phyloP scores from a whole-genome alignment of 2,888 invertebrate species.

The Andrena bucephala region DNA sequence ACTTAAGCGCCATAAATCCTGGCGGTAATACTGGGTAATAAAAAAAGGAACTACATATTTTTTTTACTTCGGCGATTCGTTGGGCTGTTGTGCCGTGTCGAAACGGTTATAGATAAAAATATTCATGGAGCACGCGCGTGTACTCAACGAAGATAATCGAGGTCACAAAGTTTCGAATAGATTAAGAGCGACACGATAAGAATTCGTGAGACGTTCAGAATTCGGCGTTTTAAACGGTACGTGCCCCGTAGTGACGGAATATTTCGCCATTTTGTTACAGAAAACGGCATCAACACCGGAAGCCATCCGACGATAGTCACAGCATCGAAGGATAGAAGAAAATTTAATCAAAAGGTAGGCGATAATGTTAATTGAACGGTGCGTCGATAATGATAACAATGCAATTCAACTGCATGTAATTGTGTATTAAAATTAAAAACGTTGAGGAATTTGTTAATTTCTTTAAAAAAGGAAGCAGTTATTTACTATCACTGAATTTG shows the following conservation, averaged over 20 bases:
- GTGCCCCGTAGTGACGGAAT: not conserved
- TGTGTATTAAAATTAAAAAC: no score
- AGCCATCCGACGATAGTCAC: conserved; percentile 84
- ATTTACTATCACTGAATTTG: no score
- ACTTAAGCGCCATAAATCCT: not conserved
- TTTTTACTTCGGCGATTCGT: not conserved
- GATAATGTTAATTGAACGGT: not conserved
- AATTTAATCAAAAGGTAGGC: conserved; percentile 86
- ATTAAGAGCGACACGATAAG: conserved; percentile 69
- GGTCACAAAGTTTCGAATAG: conserved; percentile 73
- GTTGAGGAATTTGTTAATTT: no score
- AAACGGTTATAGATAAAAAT: conserved; percentile 61
- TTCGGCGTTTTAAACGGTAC: not conserved
- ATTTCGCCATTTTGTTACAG: conserved; percentile 70
- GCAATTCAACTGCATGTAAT: not conserved
- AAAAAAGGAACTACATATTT: not conserved
- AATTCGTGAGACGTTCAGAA: conserved; percentile 34
- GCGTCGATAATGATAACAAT: not conserved
- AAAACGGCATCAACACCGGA: conserved; percentile 78
- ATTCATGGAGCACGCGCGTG: conserved; percentile 57
- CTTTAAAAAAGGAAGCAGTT: no score
- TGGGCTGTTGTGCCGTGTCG: not conserved
- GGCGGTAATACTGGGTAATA: not conserved
- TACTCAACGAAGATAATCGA: conserved; percentile 70
- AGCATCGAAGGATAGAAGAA: conserved; percentile 86